Evolutionary conservation across 2,113 vertebrate species (phyloP).

Genomic region (Meleagris gallopavo): DNA sequence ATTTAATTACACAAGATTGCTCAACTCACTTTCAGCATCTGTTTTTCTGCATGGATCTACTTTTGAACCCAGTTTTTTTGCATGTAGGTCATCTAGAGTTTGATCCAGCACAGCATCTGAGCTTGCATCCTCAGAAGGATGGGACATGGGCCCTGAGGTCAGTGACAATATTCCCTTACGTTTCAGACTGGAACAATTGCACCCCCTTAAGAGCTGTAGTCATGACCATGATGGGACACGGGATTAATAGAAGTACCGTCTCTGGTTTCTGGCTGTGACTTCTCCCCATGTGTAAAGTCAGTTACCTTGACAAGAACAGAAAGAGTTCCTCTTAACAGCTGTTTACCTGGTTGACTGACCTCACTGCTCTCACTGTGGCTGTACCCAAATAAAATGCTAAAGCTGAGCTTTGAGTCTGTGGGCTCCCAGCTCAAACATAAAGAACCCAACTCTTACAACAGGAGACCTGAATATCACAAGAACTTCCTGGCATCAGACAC

Average conservation of each 20-base stretch:
- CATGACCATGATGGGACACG: background rate
- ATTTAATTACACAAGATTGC: conserved; percentile 51
- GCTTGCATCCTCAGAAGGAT: background rate
- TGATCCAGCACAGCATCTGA: background rate
- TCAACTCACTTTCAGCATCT: conserved; percentile 46
- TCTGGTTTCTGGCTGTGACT: background rate
- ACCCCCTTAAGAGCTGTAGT: background rate
- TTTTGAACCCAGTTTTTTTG: background rate
- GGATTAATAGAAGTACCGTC: background rate
- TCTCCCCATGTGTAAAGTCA: fast-evolving
- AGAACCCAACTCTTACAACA: background rate
- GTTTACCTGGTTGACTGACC: background rate
- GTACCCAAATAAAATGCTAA: background rate
- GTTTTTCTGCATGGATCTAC: conserved; percentile 35
- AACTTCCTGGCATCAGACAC: background rate
- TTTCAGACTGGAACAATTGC: background rate
- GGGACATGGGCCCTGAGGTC: background rate
- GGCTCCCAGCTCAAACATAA: background rate
- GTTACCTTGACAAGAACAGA: background rate
- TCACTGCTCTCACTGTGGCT: background rate
- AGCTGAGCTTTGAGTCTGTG: background rate
- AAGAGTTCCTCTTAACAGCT: background rate
- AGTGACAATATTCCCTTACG: background rate
- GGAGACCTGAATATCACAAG: background rate
- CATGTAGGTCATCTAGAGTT: conserved; percentile 13